phyloP scores from a whole-genome alignment of 1,140 invertebrate genomes.

The Saccostrea cuccullata region DNA sequence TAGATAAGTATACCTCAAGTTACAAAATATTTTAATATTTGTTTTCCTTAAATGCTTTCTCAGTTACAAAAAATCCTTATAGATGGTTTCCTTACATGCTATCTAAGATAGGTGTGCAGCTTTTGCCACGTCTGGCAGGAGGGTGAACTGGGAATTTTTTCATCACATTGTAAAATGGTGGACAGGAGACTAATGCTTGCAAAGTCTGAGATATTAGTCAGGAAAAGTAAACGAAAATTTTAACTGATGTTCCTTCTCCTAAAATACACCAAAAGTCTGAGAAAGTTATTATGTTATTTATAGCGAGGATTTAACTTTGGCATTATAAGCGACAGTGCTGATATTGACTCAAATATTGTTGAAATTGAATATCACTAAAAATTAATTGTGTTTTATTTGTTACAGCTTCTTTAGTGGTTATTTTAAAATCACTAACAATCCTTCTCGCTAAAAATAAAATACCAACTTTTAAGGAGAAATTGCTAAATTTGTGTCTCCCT shows the following conservation, averaged over 20 bases:
- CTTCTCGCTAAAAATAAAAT: too few relatives aligned
- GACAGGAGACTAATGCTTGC: slow-evolving; percentile 91
- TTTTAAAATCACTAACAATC: background rate
- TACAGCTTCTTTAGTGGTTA: background rate
- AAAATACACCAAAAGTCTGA: background rate
- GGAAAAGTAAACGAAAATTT: slow-evolving; percentile 43
- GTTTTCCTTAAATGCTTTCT: slow-evolving; percentile 89
- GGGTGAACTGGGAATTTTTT: slow-evolving; percentile 80
- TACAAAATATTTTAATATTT: background rate
- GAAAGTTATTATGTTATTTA: background rate
- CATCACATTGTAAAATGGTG: slow-evolving; percentile 95
- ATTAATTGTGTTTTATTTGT: too few relatives aligned
- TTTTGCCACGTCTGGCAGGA: slow-evolving; percentile 58
- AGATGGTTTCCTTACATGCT: slow-evolving; percentile 86
- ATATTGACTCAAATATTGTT: too few relatives aligned
- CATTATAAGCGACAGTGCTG: too few relatives aligned
- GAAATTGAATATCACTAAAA: too few relatives aligned
- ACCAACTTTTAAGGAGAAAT: too few relatives aligned
- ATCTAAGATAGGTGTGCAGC: slow-evolving; percentile 91
- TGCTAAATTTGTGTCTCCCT: too few relatives aligned
- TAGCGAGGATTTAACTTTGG: too few relatives aligned
- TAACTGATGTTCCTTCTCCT: background rate
- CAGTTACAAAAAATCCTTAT: slow-evolving; percentile 75
- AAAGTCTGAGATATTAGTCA: slow-evolving; percentile 70
- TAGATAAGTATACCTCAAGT: background rate